Evolutionary conservation across 2,797 vertebrate genomes (phyloP).

Genomic region (Diplodus puntazzo): DNA sequence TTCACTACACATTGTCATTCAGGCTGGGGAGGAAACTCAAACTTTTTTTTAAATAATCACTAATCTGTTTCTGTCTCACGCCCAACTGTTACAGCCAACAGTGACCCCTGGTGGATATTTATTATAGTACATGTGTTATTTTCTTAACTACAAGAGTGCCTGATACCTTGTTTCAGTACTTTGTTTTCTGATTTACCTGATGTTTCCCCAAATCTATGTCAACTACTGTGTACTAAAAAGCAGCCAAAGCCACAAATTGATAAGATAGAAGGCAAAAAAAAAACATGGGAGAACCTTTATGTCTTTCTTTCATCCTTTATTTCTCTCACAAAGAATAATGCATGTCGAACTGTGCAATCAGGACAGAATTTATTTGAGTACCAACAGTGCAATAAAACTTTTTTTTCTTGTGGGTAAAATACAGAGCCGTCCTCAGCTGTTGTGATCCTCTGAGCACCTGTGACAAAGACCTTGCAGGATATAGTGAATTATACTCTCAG

Average conservation of each 20-base stretch:
- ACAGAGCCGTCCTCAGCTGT: not conserved
- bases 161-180: not conserved
- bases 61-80: conserved; percentile 1
- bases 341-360: conserved; percentile 3
- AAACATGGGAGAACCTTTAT: not conserved
- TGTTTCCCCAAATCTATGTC: not conserved
- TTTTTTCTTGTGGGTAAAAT: conserved; percentile 9
- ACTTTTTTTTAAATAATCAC: not conserved
- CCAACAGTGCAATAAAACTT: not conserved
- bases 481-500: not conserved
- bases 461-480: conserved; percentile 25
- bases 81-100: not conserved
- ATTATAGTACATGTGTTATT: not conserved
- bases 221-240: too few species aligned
- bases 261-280: not conserved
- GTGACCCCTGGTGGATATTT: conserved; percentile 14
- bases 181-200: not conserved
- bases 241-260: too few species aligned
- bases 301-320: conserved; percentile 7
- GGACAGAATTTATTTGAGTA: not conserved
- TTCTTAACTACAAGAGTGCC: not conserved
- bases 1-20: not conserved
- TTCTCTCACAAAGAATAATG: not conserved
- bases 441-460: conserved; percentile 1
- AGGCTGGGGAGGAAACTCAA: not conserved